Conservation (phyloP, 2,113 vertebrate genomes). For the Hystrix cristata region DNA sequence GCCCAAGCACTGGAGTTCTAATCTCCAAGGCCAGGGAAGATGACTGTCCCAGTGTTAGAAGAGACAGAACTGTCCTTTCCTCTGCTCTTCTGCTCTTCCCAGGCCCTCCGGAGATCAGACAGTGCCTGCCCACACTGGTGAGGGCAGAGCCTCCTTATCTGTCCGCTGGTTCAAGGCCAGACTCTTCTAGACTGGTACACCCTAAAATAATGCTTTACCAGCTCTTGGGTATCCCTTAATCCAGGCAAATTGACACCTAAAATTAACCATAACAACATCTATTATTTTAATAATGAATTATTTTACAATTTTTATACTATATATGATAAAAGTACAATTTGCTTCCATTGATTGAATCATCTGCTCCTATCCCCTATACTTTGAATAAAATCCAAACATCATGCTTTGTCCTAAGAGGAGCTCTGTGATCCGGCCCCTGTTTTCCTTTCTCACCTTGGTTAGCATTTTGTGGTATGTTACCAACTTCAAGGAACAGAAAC, state of each 20-base stretch:
- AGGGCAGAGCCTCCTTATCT: neutral
- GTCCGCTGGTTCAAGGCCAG: neutral
- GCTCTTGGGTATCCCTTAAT: neutral
- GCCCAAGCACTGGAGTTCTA: neutral
- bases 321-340: neutral
- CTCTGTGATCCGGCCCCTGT: neutral
- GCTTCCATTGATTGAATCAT: neutral
- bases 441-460: constrained; percentile 2
- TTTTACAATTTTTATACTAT: neutral
- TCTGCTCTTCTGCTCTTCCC: neutral
- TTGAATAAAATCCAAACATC: constrained; percentile 37
- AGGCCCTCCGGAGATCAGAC: neutral
- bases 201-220: neutral
- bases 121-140: neutral
- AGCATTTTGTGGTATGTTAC: neutral
- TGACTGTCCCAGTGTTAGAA: neutral
- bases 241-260: neutral
- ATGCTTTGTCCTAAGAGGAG: neutral
- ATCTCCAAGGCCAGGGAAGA: neutral
- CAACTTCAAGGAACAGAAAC: neutral
- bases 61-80: neutral
- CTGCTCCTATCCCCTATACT: neutral
- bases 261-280: neutral
- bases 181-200: neutral
- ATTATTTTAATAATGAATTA: constrained; percentile 47